Conservation (phyloP, 2,797 vertebrate species). For the Sebastes oblongus region DNA sequence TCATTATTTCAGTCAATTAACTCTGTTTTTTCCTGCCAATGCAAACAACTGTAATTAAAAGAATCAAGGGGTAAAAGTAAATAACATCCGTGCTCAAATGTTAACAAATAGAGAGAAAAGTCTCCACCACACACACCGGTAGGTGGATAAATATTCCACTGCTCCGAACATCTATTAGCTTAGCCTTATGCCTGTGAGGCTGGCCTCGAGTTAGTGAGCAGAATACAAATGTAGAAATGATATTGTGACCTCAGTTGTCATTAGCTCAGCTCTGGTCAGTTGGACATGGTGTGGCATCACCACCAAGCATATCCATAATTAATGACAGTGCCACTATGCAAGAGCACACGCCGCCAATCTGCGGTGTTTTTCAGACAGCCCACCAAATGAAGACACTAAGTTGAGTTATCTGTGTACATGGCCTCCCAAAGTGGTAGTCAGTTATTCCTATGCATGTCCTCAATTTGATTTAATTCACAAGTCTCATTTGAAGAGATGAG, state of each 20-base stretch:
- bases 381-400: constrained; percentile 70
- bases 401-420: constrained; percentile 57
- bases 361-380: constrained; percentile 58
- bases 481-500: constrained; percentile 61
- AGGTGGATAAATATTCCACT: constrained; percentile 41
- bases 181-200: constrained; percentile 41
- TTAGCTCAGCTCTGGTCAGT: constrained; percentile 65
- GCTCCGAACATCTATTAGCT: constrained; percentile 57
- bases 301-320: constrained; percentile 67
- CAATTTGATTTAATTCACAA: constrained; percentile 68
- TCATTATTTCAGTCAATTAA: constrained; percentile 33
- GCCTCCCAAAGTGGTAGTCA: constrained; percentile 63
- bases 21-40: background rate
- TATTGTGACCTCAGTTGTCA: constrained; percentile 73
- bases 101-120: background rate
- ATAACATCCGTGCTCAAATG: background rate
- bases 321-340: constrained; percentile 66
- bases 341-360: constrained; percentile 72
- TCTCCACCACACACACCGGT: background rate
- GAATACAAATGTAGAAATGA: constrained; percentile 71
- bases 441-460: constrained; percentile 73
- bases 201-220: constrained; percentile 35
- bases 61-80: background rate
- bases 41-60: background rate
- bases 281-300: constrained; percentile 52